A percentile compares a stretch with the other conserved stretches of the same genome.
phyloP scores from a whole-genome alignment of 2,113 vertebrate genomes.

The Nothobranchius furzeri region DNA sequence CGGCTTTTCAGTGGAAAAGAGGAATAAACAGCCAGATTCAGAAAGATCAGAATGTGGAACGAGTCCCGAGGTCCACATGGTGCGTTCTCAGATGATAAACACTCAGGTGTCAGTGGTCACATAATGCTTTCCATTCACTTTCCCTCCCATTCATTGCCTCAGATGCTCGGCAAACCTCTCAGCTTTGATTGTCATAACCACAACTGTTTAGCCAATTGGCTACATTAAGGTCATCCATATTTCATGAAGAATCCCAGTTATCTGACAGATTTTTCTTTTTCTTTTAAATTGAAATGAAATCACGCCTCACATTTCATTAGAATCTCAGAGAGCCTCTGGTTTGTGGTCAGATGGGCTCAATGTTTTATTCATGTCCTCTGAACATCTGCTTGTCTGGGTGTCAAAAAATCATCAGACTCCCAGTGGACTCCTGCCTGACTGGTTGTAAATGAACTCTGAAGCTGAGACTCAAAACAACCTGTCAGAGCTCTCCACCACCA shows the following conservation, averaged over 20 bases:
- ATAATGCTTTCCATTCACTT: conserved; percentile 54
- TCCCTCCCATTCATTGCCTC: conserved; percentile 44
- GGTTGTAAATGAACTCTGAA: conserved; percentile 71
- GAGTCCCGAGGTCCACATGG: conserved; percentile 22
- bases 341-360: conserved; percentile 64
- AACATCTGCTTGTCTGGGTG: conserved; percentile 72
- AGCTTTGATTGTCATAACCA: conserved; percentile 67
- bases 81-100: conserved; percentile 50
- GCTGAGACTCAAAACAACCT: conserved; percentile 68
- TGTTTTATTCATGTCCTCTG: conserved; percentile 80
- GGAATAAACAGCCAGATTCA: conserved; percentile 43
- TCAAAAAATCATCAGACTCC: conserved; percentile 68
- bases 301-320: conserved; percentile 69
- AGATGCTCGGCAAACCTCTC: conserved; percentile 56
- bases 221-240: conserved; percentile 69
- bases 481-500: conserved; percentile 54
- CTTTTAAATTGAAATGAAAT: conserved; percentile 50
- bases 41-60: conserved; percentile 32
- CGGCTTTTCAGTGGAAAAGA: conserved; percentile 15
- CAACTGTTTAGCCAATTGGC: conserved; percentile 60
- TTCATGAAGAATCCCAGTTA: conserved; percentile 63
- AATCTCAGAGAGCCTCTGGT: conserved; percentile 47
- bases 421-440: conserved; percentile 60
- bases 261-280: conserved; percentile 53
- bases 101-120: conserved; percentile 33